Percentiles rank a stretch among this genome's conserved stretches.
These are phyloP conservation scores for Trichonephila inaurata DNA, from an alignment of 1,140 invertebrate species.

Conservation along the genomic window DNA sequence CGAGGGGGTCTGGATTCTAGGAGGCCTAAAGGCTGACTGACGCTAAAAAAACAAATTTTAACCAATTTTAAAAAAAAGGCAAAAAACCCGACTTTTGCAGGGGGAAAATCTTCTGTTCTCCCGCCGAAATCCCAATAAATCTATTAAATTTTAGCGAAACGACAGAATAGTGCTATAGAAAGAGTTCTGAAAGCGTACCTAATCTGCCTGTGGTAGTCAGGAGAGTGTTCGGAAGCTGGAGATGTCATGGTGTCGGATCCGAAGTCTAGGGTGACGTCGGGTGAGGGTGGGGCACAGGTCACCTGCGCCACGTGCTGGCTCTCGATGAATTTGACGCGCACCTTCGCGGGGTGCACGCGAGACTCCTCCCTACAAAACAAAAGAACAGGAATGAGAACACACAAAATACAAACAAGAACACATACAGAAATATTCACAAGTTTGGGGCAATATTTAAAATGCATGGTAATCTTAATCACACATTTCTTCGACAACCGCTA, in stretches of 20 bases:
- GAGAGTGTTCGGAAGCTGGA: conserved; percentile 78
- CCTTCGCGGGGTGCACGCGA: conserved; percentile 80
- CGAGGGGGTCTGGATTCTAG: too few relatives aligned
- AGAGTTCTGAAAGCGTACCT: conserved; percentile 26
- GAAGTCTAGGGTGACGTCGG: conserved; percentile 80
- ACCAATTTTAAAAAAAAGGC: too few relatives aligned
- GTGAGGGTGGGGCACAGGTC: conserved; percentile 77
- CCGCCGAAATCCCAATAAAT: too few relatives aligned
- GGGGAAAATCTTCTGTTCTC: too few relatives aligned
- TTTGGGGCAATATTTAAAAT: background rate
- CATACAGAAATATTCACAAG: background rate
- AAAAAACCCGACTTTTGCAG: too few relatives aligned
- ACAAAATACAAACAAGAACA: background rate
- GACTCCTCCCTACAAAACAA: conserved; percentile 66
- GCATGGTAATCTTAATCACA: too few relatives aligned
- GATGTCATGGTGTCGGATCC: conserved; percentile 79
- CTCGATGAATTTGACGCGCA: conserved; percentile 90
- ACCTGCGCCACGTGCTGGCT: conserved; percentile 83
- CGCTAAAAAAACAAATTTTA: too few relatives aligned
- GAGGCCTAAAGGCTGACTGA: too few relatives aligned
- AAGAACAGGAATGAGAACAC: background rate
- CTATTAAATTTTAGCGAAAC: too few relatives aligned
- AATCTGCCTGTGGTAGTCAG: conserved; percentile 78
- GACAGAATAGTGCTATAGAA: too few relatives aligned
- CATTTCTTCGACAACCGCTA: too few relatives aligned